Evolutionary conservation across 35 echinoderm and acorn worm genomes (phyloP).

Genomic region (Diadema setosum): DNA sequence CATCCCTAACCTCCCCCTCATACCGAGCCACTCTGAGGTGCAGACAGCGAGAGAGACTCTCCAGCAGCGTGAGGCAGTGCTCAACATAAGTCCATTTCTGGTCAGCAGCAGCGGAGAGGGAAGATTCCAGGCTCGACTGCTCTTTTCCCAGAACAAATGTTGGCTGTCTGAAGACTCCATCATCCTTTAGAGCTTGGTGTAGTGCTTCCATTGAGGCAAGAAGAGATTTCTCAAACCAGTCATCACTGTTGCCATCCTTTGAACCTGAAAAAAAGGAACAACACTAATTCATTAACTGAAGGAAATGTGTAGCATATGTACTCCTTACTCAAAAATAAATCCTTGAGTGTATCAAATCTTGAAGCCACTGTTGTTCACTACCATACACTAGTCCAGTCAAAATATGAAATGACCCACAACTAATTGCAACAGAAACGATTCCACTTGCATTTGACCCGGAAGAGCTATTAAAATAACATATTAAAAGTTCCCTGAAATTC

Average conservation of each 20-base stretch:
- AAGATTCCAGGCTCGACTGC: background rate
- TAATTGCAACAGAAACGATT: too few species aligned
- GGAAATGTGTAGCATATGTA: too few species aligned
- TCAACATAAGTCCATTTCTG: slow-evolving; percentile 42
- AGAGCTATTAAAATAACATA: too few species aligned
- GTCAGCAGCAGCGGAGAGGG: background rate
- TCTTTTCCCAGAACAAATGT: background rate
- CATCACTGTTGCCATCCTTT: background rate
- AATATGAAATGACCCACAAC: too few species aligned
- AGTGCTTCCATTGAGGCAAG: background rate
- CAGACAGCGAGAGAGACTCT: slow-evolving; percentile 9
- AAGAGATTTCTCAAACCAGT: slow-evolving; percentile 3
- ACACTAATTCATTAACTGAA: too few species aligned
- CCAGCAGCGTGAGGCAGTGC: slow-evolving; percentile 41
- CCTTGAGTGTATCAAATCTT: too few species aligned
- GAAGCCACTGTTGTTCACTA: too few species aligned
- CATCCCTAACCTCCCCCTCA: background rate
- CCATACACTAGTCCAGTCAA: too few species aligned
- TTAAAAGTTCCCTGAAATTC: too few species aligned
- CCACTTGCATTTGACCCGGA: too few species aligned
- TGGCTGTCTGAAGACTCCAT: background rate
- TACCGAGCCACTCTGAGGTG: slow-evolving; percentile 11
- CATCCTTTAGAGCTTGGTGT: background rate
- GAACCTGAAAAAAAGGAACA: too few species aligned
- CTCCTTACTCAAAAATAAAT: too few species aligned